Conservation (phyloP, 2,888 invertebrate species). For the Deilephila porcellus region DNA sequence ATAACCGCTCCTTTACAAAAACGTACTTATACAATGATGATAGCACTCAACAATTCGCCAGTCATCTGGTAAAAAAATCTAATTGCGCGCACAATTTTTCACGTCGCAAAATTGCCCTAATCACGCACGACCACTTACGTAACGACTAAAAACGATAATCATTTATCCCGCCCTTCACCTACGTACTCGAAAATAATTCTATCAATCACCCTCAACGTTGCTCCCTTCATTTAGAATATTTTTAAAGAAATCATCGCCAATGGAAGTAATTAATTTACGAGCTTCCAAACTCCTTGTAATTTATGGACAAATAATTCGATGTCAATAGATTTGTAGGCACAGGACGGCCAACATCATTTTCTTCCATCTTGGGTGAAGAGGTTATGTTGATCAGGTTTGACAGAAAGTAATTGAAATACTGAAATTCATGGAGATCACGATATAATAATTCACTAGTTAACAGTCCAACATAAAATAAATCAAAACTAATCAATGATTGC, state of each 20-base stretch:
- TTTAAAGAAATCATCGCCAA: conserved; percentile 1
- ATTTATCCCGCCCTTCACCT: conserved; percentile 15
- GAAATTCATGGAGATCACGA: too few species aligned
- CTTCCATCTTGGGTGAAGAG: too few species aligned
- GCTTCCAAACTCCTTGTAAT: background rate
- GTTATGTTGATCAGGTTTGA: too few species aligned
- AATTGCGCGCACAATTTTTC: conserved; percentile 30
- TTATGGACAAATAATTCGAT: background rate
- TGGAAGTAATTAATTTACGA: conserved; percentile 6
- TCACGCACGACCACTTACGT: conserved; percentile 28
- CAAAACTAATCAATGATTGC: too few species aligned
- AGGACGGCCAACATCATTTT: too few species aligned
- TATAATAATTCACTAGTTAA: too few species aligned
- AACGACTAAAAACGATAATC: conserved; percentile 19
- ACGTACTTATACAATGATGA: background rate
- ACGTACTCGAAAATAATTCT: conserved; percentile 23
- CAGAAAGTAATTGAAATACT: too few species aligned
- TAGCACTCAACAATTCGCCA: conserved; percentile 16
- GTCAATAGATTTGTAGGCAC: too few species aligned
- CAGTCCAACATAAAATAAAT: too few species aligned
- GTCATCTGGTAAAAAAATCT: conserved; percentile 27
- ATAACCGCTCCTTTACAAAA: background rate
- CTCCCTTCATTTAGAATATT: background rate
- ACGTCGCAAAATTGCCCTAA: conserved; percentile 23
- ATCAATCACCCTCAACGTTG: conserved; percentile 9